Conservation (phyloP, 2,888 invertebrate genomes). For the Drosophila cognata region DNA sequence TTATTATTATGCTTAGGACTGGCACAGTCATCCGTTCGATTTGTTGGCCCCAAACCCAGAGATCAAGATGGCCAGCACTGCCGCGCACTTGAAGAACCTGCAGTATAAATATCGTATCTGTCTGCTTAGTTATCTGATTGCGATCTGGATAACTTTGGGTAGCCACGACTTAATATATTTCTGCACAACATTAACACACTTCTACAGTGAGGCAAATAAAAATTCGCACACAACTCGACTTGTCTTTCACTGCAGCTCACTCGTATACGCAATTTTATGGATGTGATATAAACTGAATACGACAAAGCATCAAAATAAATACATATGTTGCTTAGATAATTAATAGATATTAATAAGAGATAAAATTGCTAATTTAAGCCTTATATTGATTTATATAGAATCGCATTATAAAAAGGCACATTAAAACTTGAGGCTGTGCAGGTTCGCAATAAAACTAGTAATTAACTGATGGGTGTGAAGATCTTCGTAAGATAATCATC, state of each 20-base stretch:
- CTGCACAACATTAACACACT: background rate
- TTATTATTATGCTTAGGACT: conserved; percentile 48
- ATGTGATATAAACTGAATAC: background rate
- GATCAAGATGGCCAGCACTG: background rate
- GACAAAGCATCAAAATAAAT: background rate
- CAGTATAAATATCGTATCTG: conserved; percentile 14
- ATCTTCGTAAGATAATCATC: conserved; percentile 36
- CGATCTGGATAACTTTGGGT: conserved; percentile 20
- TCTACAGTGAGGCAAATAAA: background rate
- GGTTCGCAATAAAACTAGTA: conserved; percentile 7
- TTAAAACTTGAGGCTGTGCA: background rate
- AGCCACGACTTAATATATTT: conserved; percentile 1
- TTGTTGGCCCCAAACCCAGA: background rate
- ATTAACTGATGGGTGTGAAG: conserved; percentile 39
- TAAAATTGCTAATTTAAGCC: conserved; percentile 2
- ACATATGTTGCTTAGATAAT: conserved; percentile 1
- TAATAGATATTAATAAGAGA: background rate
- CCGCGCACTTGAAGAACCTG: conserved; percentile 31
- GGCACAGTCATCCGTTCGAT: conserved; percentile 53
- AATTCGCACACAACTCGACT: background rate
- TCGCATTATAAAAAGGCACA: background rate
- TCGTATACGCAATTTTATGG: conserved; percentile 3
- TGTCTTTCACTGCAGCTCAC: background rate
- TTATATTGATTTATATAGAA: background rate
- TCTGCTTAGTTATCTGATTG: conserved; percentile 18